These are phyloP conservation scores for Drosophila tripunctata DNA, from an alignment of 2,888 invertebrate genomes.

Conservation along the genomic window DNA sequence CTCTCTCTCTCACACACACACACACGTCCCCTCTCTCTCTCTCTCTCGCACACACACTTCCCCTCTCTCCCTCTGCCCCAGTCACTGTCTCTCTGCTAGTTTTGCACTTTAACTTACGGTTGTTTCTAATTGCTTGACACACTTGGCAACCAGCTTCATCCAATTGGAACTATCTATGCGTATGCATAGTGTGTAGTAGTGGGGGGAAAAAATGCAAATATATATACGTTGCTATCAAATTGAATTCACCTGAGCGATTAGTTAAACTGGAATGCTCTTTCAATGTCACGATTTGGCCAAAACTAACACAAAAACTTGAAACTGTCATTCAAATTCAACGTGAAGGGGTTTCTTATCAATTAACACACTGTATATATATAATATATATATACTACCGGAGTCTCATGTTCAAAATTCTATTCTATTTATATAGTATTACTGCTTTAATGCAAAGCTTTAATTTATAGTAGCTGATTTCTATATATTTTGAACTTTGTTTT, in stretches of 20 bases:
- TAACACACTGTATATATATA: conserved; percentile 5
- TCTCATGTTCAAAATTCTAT: conserved; percentile 44
- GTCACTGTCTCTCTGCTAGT: conserved; percentile 11
- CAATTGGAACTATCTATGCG: conserved; percentile 58
- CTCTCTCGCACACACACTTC: conserved; percentile 1
- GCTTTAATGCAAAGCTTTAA: conserved; percentile 40
- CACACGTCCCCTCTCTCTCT: conserved; percentile 3
- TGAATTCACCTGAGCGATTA: conserved; percentile 23
- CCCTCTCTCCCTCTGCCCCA: conserved; percentile 3
- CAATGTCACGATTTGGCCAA: conserved; percentile 15
- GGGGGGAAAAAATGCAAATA: conserved; percentile 38
- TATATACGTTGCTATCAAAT: conserved; percentile 22
- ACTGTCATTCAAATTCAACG: conserved; percentile 44
- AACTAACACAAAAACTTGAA: conserved; percentile 17
- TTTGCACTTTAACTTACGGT: conserved; percentile 57
- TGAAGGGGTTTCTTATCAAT: conserved; percentile 51
- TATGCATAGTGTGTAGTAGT: conserved; percentile 26
- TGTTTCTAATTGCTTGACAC: conserved; percentile 70
- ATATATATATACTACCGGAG: conserved; percentile 6
- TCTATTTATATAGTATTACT: conserved; percentile 29
- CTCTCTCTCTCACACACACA: neutral
- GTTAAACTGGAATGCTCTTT: conserved; percentile 13
- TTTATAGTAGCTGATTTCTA: neutral
- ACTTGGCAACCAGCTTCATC: conserved; percentile 60
- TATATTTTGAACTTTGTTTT: conserved; percentile 50